Conservation (phyloP, 2,797 vertebrate genomes). For the Enteromius afrohamiltoni region DNA sequence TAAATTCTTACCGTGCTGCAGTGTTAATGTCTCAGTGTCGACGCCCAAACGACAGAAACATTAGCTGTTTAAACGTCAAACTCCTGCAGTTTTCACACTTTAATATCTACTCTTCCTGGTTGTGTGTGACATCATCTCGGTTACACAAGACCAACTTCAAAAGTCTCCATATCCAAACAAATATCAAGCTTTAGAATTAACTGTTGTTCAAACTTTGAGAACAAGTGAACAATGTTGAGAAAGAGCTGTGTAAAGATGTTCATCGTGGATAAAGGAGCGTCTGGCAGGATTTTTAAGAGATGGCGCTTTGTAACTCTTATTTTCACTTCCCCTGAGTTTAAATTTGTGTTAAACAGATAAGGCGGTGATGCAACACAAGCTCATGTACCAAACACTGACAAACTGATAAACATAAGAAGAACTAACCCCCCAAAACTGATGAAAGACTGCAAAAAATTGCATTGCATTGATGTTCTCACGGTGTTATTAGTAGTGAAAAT, state of each 20-base stretch:
- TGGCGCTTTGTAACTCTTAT: neutral
- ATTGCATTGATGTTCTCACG: too few relatives aligned
- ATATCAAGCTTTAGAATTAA: neutral
- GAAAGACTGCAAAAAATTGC: too few relatives aligned
- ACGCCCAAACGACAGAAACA: neutral
- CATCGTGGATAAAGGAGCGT: neutral
- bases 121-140: neutral
- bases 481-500: too few relatives aligned
- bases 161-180: neutral
- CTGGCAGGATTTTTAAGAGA: neutral
- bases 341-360: neutral
- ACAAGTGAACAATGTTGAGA: neutral
- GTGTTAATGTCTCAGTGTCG: neutral
- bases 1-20: neutral
- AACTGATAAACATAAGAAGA: neutral
- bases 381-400: neutral
- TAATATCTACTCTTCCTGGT: neutral
- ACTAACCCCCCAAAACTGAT: neutral
- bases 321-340: neutral
- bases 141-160: neutral
- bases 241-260: neutral
- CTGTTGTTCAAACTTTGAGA: neutral
- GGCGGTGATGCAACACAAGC: neutral
- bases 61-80: neutral
- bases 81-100: neutral